A percentile compares a stretch with the other conserved stretches of the same genome.
Evolutionary conservation across 2,797 vertebrate species (phyloP).

Genomic region (Ctenopoma kingsleyae): DNA sequence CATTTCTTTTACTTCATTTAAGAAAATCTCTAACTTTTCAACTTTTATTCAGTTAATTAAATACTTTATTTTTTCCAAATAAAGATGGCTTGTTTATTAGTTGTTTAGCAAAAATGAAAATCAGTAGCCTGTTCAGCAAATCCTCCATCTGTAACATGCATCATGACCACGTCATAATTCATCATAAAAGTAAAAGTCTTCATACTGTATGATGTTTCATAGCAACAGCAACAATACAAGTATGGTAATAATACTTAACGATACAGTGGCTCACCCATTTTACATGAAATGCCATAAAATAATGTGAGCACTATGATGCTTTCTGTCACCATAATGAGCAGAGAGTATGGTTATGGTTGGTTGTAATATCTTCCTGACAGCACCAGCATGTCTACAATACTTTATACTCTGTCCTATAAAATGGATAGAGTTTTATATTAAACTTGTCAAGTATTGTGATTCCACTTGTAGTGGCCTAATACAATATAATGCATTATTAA

Average conservation of each 20-base stretch:
- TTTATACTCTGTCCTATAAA: constrained; percentile 9
- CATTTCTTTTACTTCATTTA: no score
- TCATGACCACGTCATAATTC: not conserved
- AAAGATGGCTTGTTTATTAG: no score
- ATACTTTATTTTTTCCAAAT: no score
- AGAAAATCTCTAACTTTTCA: no score
- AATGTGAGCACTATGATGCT: not conserved
- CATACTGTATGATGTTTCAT: not conserved
- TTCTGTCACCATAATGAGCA: not conserved
- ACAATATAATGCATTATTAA: constrained; percentile 10
- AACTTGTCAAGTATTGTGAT: constrained; percentile 1
- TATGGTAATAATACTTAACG: constrained; percentile 1
- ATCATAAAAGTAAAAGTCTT: not conserved
- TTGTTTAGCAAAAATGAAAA: constrained; percentile 1
- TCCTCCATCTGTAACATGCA: not conserved
- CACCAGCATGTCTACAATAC: not conserved
- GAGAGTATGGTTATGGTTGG: not conserved
- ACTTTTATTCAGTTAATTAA: no score
- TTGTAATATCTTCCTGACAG: not conserved
- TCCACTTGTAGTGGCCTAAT: constrained; percentile 8
- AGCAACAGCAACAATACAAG: not conserved
- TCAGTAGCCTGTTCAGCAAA: not conserved
- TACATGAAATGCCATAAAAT: not conserved
- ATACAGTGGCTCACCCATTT: not conserved
- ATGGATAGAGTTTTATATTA: not conserved